Evolutionary conservation across 2,888 invertebrate genomes (phyloP), one percentile per base, ranked within the genome.

Genomic region (Drosophila subsilvestris): DNA sequence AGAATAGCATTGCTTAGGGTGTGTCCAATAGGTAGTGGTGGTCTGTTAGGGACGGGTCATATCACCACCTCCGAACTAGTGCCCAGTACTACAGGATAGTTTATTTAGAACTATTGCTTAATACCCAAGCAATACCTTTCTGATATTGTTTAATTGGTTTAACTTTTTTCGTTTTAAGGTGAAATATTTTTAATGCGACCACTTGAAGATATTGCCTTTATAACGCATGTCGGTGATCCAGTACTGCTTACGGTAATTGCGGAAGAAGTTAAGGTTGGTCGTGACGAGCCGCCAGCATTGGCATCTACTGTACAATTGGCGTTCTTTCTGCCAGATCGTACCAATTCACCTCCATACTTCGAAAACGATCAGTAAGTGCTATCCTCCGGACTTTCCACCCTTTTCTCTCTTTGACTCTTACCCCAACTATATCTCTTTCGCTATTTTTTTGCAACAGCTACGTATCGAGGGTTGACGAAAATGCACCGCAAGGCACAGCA

Each of bases 221-320:
- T 96, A 81, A 95, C 96, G 17, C 95, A 96, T 88, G 95, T 95
- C n/a, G 96, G 96, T 56, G 95, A 96, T 62, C 97, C 97, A 3
- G 95, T 97, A 62, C 93, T 97, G 54, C 93, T 97, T 72, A 96
- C 96, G 1, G 95, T 97, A 57, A 95, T 97, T 55, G 97, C 97
- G 3, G 97, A 97, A 91, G 97, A 97, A 92, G 95, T 97, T 70
- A 94, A 96, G 79, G 93, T 95, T 74, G 94, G 94, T 65, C 93
- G 95, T 74, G 94, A 95, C 74, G 96, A 96, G 80, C 95, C 95
- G 12, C 95, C 96, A 75, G 95, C 96, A 22, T 96, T 96, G 94
- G 96, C 96, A 25, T 95, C 96, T 1, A 95, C 96, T 0, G 96
- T 96, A 7, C 96, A 96, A 90, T 94, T 98, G 63, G 97, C 97